phyloP scores from a whole-genome alignment of 2,113 vertebrate genomes.

The Macaca fascicularis region T2T-MFA8v1.1 NC_088385.1:51595501-51596000 shows the following conservation, averaged over 20 bases:
- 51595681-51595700: neutral
- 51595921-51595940: neutral
- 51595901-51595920: neutral
- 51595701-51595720: neutral
- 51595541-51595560: neutral
- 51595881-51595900: constrained; percentile 12
- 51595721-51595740: neutral
- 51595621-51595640: neutral
- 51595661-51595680: neutral
- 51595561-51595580: neutral
- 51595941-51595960: neutral
- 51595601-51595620: neutral
- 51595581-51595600: neutral
- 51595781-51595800: neutral
- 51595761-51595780: neutral
- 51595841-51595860: neutral
- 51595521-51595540: neutral
- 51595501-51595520: neutral
- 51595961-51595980: neutral
- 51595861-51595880: neutral
- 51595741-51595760: neutral
- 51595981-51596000: neutral
- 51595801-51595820: neutral
- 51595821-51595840: neutral
- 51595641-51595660: neutral